Base-by-base conservation (phyloP, 2,888 invertebrate species). In the Cosmorhoe ocellata region DNA sequence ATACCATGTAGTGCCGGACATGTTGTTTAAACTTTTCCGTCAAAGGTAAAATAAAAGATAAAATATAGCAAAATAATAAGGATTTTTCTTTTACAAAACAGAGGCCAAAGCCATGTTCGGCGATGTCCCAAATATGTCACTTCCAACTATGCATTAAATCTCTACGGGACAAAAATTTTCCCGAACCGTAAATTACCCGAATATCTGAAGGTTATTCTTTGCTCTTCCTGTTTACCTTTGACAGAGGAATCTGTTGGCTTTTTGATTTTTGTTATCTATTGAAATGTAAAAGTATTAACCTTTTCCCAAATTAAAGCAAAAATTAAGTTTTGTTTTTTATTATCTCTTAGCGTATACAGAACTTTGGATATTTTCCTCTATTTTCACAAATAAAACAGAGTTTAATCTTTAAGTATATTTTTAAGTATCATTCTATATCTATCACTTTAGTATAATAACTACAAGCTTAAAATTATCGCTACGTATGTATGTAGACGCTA, bases 61-160 rank as follows among this genome's bases (percentile, higher is more conserved):
- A 42, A 42, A 46, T 6, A 38, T 28, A n/a, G 32, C 40, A n/a
- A 10, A 11, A 10, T 47, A 37, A 10, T 28, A 47, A 27, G 7
- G 31, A 31, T 37, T 22, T 38, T 43, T 24, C 9, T 28, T 43
- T 40, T 24, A 42, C 24, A 13, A 47, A 47, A 47, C 30, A 38
- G 24, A 42, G 38, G 26, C 41, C 32, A 13, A n/a, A 22, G 28
- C 22, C 26, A 12, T 34, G 45, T 42, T 33, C 38, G 11, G 32
- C 28, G 30, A 42, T 30, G 46, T 47, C 47, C 52, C 43, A 38
- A 43, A 47, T 47, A 52, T 43, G 46, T 47, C 47, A 47, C 33
- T 47, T 43, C 28, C 38, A 47, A 52, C 42, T 52, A 52, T 47
- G 46, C 47, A 47, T 52, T 47, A 43, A 52, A 51, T 46, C 51